phyloP scores from a whole-genome alignment of 2,113 vertebrate species.

The Vombatus ursinus region DNA sequence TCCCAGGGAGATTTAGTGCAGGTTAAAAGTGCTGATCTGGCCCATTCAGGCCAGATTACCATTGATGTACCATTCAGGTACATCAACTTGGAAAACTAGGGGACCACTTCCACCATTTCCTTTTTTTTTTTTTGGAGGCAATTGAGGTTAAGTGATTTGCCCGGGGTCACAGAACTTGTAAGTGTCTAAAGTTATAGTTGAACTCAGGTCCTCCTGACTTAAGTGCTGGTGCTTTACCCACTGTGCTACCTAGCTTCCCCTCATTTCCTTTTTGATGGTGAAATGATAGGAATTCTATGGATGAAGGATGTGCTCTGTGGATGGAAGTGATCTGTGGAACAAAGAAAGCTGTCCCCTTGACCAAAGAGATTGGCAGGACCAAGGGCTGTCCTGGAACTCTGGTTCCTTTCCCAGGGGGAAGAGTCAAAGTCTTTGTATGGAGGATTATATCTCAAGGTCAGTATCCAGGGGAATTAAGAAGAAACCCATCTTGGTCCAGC shows the following conservation, averaged over 20 bases:
- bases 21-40: background rate
- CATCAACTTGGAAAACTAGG: background rate
- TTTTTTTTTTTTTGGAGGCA: background rate
- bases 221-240: background rate
- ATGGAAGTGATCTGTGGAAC: background rate
- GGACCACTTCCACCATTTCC: background rate
- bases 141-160: background rate
- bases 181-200: too few species aligned
- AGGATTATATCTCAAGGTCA: background rate
- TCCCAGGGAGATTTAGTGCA: background rate
- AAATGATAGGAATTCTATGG: background rate
- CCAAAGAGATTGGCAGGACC: background rate
- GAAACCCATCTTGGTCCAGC: constrained; percentile 37
- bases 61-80: too few species aligned
- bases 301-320: background rate
- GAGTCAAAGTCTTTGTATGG: background rate
- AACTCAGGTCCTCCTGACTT: background rate
- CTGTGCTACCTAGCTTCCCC: background rate
- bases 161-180: too few species aligned
- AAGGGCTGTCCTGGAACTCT: background rate
- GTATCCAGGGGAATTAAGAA: background rate
- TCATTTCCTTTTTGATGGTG: background rate
- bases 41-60: too few species aligned
- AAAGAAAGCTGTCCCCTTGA: background rate
- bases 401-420: background rate